phyloP scores from a whole-genome alignment of 1,140 invertebrate species.

The Pogonus chalceus region DNA sequence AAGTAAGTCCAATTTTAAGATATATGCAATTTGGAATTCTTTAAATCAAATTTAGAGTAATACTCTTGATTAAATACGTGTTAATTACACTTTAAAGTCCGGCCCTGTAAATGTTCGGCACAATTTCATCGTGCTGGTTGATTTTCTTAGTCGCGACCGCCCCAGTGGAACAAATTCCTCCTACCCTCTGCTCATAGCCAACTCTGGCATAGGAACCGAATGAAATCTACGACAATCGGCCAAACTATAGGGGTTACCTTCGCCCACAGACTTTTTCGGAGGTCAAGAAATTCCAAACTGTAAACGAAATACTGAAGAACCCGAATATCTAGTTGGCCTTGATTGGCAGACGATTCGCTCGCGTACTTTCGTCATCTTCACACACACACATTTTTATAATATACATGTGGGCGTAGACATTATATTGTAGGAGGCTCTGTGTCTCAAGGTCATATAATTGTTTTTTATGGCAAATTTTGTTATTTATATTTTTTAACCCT shows the following conservation, averaged over 20 bases:
- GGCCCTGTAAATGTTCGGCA: neutral
- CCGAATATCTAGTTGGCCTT: neutral
- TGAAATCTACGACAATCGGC: neutral
- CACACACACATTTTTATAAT: neutral
- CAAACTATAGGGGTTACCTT: neutral
- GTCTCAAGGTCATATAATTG: slow-evolving; percentile 4
- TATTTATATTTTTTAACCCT: too few species aligned
- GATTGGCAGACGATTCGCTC: slow-evolving; percentile 5
- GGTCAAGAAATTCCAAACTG: neutral
- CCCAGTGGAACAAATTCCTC: neutral
- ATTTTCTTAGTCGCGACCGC: neutral
- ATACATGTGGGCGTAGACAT: slow-evolving; percentile 1
- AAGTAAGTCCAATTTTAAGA: too few species aligned
- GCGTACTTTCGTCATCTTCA: neutral
- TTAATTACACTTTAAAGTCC: neutral
- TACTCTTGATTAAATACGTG: too few species aligned
- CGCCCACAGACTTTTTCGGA: neutral
- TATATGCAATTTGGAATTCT: too few species aligned
- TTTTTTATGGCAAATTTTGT: too few species aligned
- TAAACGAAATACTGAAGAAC: too few species aligned
- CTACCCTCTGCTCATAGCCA: neutral
- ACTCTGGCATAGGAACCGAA: neutral
- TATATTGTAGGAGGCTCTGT: neutral
- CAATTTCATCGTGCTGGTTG: neutral
- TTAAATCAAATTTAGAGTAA: too few species aligned